phyloP scores from a whole-genome alignment of 2,113 vertebrate genomes.

The Sylvia atricapilla region DNA sequence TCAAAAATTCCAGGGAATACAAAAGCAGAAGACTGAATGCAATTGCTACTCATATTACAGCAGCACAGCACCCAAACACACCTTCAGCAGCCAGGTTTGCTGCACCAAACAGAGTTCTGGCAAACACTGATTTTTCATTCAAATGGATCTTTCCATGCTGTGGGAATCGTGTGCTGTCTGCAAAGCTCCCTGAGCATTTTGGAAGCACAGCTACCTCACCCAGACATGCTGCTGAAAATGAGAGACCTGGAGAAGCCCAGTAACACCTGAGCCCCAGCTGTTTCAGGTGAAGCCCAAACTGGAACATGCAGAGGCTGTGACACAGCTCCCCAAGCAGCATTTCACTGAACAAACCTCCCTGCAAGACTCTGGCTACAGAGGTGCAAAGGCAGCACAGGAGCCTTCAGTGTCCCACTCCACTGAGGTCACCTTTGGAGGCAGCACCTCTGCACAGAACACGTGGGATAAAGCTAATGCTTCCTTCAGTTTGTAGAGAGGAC shows the following conservation, averaged over 20 bases:
- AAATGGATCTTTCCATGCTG: neutral
- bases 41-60: fast-evolving
- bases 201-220: neutral
- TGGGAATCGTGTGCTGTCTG: neutral
- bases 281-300: neutral
- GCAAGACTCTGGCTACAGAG: neutral
- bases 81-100: neutral
- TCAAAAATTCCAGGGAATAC: neutral
- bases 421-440: neutral
- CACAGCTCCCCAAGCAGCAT: neutral
- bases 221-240: neutral
- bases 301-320: neutral
- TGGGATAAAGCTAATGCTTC: neutral
- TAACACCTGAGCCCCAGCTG: neutral
- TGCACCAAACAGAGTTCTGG: neutral
- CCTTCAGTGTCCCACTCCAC: neutral
- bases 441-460: fast-evolving
- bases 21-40: neutral
- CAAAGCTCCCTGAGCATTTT: neutral
- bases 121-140: neutral
- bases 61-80: neutral
- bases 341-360: neutral
- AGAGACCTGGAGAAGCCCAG: neutral
- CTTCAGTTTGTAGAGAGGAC: neutral
- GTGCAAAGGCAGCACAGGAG: neutral